Evolutionary conservation across 2,888 invertebrate species (phyloP).

Genomic region (Lasioglossum malachurum): DNA sequence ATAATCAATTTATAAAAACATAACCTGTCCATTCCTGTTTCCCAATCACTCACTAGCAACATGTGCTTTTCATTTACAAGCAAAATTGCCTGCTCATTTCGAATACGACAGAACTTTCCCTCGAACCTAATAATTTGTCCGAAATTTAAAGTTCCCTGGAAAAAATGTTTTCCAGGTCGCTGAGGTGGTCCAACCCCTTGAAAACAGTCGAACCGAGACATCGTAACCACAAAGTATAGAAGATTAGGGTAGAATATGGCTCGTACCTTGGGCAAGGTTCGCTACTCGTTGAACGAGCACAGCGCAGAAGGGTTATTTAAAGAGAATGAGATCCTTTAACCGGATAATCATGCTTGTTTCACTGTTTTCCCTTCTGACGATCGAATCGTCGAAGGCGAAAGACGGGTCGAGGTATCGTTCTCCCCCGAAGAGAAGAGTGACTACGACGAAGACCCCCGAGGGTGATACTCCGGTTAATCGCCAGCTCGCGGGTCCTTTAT

Average conservation of each 20-base stretch:
- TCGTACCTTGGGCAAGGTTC: background rate
- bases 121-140: background rate
- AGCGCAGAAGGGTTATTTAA: background rate
- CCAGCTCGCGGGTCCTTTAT: constrained; percentile 76
- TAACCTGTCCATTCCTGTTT: too few relatives aligned
- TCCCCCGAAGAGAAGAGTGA: constrained; percentile 39
- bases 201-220: background rate
- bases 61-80: too few relatives aligned
- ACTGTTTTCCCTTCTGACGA: constrained; percentile 26
- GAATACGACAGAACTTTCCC: too few relatives aligned
- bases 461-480: constrained; percentile 74
- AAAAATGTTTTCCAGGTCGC: background rate
- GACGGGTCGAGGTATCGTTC: background rate
- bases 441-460: constrained; percentile 64
- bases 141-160: background rate
- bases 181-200: background rate
- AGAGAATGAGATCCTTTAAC: constrained; percentile 27
- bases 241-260: constrained; percentile 9
- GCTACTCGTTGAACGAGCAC: constrained; percentile 3
- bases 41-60: too few relatives aligned
- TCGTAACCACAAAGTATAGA: background rate
- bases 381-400: constrained; percentile 21
- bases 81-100: too few relatives aligned
- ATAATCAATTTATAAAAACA: too few relatives aligned
- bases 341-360: constrained; percentile 30